Evolutionary conservation across 2,888 invertebrate genomes (phyloP).

Genomic region (Cyrtodaria siliqua): DNA sequence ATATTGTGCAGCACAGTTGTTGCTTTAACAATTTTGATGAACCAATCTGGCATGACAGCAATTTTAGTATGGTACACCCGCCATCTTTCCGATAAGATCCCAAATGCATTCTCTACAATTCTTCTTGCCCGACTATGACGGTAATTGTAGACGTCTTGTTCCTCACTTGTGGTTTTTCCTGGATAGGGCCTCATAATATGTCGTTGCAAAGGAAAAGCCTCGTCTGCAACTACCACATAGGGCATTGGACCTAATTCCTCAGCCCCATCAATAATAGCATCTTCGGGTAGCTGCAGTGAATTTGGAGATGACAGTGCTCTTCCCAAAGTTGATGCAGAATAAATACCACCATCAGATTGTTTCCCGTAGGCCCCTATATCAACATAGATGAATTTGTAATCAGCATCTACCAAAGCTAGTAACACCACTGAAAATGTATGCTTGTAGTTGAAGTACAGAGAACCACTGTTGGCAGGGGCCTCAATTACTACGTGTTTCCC

Average conservation of each 20-base stretch:
- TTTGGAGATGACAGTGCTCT: no score
- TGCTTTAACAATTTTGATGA: slow-evolving; percentile 2
- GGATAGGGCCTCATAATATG: slow-evolving; percentile 3
- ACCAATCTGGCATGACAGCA: neutral
- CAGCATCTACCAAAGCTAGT: no score
- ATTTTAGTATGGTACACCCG: slow-evolving; percentile 11
- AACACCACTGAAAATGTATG: neutral
- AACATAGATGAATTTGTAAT: no score
- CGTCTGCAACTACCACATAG: slow-evolving; percentile 4
- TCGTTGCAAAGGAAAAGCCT: slow-evolving; percentile 3
- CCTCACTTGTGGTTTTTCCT: neutral
- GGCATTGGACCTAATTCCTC: no score
- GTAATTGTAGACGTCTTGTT: slow-evolving; percentile 10
- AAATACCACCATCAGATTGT: no score
- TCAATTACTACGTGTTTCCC: no score
- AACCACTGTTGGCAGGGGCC: no score
- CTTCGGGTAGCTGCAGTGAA: no score
- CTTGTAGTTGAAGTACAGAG: no score
- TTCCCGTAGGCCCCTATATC: no score
- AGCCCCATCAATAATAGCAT: no score
- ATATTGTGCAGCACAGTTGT: slow-evolving; percentile 10
- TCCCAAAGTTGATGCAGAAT: no score
- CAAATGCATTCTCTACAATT: slow-evolving; percentile 6
- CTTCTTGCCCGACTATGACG: slow-evolving; percentile 7
- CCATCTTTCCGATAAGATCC: slow-evolving; percentile 4